phyloP scores from a whole-genome alignment of 1,140 invertebrate genomes.

The Asbolus verrucosus region DNA sequence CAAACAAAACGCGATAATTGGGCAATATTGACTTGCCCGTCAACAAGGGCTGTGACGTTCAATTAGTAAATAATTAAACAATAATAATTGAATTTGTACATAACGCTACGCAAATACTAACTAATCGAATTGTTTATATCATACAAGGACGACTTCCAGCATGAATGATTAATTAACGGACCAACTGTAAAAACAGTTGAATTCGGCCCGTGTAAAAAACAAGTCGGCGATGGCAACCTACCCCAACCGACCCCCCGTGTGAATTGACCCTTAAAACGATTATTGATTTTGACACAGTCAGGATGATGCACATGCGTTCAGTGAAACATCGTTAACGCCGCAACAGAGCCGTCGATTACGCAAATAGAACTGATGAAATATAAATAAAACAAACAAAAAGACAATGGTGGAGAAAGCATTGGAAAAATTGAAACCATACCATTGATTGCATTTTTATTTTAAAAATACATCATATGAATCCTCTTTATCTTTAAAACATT shows the following conservation, averaged over 20 bases:
- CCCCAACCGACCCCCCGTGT: conserved; percentile 14
- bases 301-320: conserved; percentile 19
- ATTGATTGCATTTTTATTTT: too few relatives aligned
- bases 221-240: background rate
- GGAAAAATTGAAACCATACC: too few relatives aligned
- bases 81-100: conserved; percentile 16
- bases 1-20: conserved; percentile 10
- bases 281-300: conserved; percentile 18
- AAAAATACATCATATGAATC: too few relatives aligned
- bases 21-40: conserved; percentile 11
- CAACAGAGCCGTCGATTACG: too few relatives aligned
- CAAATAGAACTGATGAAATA: too few relatives aligned
- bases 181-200: conserved; percentile 13
- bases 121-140: conserved; percentile 38
- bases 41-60: background rate
- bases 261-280: conserved; percentile 18
- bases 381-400: too few relatives aligned
- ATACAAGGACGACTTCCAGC: conserved; percentile 11
- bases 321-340: background rate
- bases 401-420: too few relatives aligned
- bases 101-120: conserved; percentile 10
- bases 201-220: conserved; percentile 12
- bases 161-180: conserved; percentile 23
- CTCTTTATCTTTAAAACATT: too few relatives aligned
- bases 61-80: conserved; percentile 18